phyloP scores from a whole-genome alignment of 2,113 vertebrate genomes.

The Pristiophorus japonicus region DNA sequence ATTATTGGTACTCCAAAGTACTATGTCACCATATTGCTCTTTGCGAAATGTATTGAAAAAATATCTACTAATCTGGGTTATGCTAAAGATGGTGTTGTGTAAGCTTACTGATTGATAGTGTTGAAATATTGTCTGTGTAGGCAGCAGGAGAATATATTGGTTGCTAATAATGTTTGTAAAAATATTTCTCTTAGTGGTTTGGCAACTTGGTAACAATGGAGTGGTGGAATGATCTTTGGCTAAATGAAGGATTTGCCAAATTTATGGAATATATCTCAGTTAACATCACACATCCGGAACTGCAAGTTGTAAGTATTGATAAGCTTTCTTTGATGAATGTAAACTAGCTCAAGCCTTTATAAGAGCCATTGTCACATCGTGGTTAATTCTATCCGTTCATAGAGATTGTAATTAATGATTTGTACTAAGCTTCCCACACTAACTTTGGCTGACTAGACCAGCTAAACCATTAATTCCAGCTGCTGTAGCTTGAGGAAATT shows the following conservation, averaged over 20 bases:
- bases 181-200: slow-evolving; percentile 60
- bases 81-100: background rate
- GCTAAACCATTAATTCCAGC: background rate
- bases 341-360: background rate
- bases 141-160: background rate
- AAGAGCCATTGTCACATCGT: background rate
- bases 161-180: background rate
- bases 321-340: background rate
- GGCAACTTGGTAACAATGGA: slow-evolving; percentile 76
- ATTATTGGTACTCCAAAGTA: background rate
- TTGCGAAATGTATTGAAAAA: background rate
- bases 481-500: background rate
- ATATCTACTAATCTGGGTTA: background rate
- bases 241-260: slow-evolving; percentile 73
- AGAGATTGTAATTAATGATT: background rate
- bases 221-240: slow-evolving; percentile 78
- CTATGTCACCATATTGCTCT: background rate
- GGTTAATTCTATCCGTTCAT: background rate
- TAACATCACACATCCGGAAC: slow-evolving; percentile 63
- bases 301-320: slow-evolving; percentile 62
- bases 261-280: slow-evolving; percentile 74
- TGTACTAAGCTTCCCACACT: background rate
- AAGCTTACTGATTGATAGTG: background rate
- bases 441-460: background rate
- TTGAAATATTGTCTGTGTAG: background rate